A percentile compares a stretch with the other conserved stretches of the same genome.
These are phyloP conservation scores for Dilophus febrilis DNA, from an alignment of 2,888 invertebrate genomes.

Conservation along the genomic window DNA sequence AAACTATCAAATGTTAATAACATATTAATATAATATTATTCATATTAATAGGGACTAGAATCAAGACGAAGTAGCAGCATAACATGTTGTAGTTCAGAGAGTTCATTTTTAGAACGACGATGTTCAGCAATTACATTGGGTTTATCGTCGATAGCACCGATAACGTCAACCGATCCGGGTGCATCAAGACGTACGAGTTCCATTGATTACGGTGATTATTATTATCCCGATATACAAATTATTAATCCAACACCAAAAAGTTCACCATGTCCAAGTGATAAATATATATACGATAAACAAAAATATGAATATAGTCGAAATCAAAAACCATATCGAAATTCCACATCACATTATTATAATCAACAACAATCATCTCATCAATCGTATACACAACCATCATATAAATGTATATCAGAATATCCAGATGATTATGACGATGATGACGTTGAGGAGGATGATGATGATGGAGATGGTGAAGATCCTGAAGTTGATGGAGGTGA, in stretches of 20 bases:
- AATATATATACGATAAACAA: constrained; percentile 17
- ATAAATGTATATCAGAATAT: constrained; percentile 8
- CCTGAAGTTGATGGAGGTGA: too few species aligned
- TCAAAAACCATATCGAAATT: constrained; percentile 10
- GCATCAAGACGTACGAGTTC: constrained; percentile 17
- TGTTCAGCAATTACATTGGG: constrained; percentile 65
- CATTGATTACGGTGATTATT: constrained; percentile 33
- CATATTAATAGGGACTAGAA: constrained; percentile 22
- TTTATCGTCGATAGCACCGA: constrained; percentile 37
- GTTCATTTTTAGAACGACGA: constrained; percentile 65
- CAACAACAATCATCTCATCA: not conserved
- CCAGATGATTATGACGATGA: constrained; percentile 11
- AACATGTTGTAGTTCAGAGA: constrained; percentile 71
- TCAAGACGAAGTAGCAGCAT: constrained; percentile 58
- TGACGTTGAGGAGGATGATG: constrained; percentile 16
- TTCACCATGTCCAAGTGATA: constrained; percentile 60
- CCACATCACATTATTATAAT: constrained; percentile 5
- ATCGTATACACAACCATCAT: constrained; percentile 2
- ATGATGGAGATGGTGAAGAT: not conserved
- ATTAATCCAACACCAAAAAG: constrained; percentile 69
- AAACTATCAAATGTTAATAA: too few species aligned
- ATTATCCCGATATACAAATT: constrained; percentile 48
- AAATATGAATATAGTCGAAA: constrained; percentile 27
- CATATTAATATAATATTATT: not conserved
- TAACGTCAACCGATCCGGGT: too few species aligned